phyloP scores from a whole-genome alignment of 2,113 vertebrate genomes.

The Anas platyrhynchos region DNA sequence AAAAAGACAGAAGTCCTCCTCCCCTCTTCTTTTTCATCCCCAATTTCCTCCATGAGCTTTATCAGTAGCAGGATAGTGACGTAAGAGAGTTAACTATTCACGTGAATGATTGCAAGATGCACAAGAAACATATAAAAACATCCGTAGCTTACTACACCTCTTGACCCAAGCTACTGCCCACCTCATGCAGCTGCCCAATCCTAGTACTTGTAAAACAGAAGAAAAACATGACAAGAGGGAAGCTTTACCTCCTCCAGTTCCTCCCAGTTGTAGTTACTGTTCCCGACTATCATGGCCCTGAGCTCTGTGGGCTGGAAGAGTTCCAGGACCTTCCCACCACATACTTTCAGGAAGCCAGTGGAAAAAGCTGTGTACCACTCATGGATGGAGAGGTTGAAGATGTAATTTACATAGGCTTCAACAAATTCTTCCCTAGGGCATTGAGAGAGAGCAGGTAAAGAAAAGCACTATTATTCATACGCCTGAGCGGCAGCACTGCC shows the following conservation, averaged over 20 bases:
- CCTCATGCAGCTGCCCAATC: not conserved
- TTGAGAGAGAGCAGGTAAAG: constrained; percentile 29
- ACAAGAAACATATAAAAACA: not conserved
- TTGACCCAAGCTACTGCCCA: not conserved
- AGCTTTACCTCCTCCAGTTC: constrained; percentile 91
- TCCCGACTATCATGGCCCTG: constrained; percentile 98
- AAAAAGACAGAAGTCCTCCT: not conserved
- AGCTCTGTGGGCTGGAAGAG: constrained; percentile 97
- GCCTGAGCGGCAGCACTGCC: not conserved
- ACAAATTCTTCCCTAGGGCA: constrained; percentile 91
- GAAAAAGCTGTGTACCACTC: constrained; percentile 93
- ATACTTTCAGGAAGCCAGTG: constrained; percentile 95
- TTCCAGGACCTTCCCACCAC: constrained; percentile 93
- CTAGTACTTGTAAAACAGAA: not conserved
- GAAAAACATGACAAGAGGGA: not conserved
- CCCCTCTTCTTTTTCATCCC: not conserved
- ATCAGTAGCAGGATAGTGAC: not conserved
- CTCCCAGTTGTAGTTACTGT: constrained; percentile 97
- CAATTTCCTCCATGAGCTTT: not conserved
- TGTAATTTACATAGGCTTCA: constrained; percentile 91
- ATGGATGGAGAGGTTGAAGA: constrained; percentile 87
- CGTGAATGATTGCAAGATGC: not conserved
- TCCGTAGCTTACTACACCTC: not conserved
- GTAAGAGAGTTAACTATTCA: not conserved
- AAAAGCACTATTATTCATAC: constrained; percentile 7